Percentiles rank a stretch among this genome's conserved stretches.
These are phyloP conservation scores for Macroramphosus scolopax DNA, from an alignment of 2,797 vertebrate genomes.

Conservation along the genomic window DNA sequence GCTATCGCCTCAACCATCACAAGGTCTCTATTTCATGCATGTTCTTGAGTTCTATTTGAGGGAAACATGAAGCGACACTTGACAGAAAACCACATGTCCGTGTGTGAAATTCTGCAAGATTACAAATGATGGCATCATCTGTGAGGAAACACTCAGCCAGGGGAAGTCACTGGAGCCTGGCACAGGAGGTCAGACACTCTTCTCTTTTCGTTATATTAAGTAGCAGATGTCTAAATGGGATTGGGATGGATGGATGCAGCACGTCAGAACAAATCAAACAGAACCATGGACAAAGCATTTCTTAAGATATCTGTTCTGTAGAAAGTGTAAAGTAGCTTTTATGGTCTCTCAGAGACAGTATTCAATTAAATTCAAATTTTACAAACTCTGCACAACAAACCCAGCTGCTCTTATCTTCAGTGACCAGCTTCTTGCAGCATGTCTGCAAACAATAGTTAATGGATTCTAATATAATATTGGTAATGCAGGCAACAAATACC, in stretches of 20 bases:
- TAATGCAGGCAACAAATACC: slow-evolving; percentile 8
- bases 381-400: slow-evolving; percentile 32
- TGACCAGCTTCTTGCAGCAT: slow-evolving; percentile 33
- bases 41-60: slow-evolving; percentile 1
- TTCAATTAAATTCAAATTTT: slow-evolving; percentile 36
- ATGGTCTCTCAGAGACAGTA: slow-evolving; percentile 7
- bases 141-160: slow-evolving; percentile 21
- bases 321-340: slow-evolving; percentile 1
- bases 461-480: too few relatives aligned
- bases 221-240: too few relatives aligned
- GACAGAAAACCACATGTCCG: too few relatives aligned
- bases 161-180: slow-evolving; percentile 11
- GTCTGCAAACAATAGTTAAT: slow-evolving; percentile 25
- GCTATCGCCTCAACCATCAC: too few relatives aligned
- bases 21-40: too few relatives aligned
- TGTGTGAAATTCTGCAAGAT: too few relatives aligned
- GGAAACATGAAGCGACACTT: too few relatives aligned
- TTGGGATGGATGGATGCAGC: too few relatives aligned
- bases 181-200: slow-evolving; percentile 35
- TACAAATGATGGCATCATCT: slow-evolving; percentile 25
- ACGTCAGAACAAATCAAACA: too few relatives aligned
- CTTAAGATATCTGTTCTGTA: too few relatives aligned
- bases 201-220: too few relatives aligned
- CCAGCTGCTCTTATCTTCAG: slow-evolving; percentile 35
- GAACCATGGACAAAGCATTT: too few relatives aligned